Base-by-base conservation (phyloP, 2,797 vertebrate species). In the Neosilurus mollespiculum region DNA sequence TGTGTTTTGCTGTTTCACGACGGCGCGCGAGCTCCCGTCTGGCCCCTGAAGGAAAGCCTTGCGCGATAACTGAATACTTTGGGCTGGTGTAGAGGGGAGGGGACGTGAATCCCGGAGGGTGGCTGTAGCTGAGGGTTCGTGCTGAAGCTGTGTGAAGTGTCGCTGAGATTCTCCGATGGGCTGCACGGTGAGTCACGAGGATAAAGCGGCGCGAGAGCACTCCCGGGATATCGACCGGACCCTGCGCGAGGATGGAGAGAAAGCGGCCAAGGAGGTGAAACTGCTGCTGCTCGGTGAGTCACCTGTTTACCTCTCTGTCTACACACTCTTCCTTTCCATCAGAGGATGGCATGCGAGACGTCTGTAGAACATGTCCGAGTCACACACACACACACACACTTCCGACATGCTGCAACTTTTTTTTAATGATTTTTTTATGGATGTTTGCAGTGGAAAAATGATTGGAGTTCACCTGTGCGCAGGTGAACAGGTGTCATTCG, bases 221-320 rank as follows among this genome's bases (percentile, higher is more conserved):
- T 98, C 97, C 85, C 97, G 97, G 89, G 97, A 96, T 95, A 99
- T 99, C 90, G 97, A 99, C 88, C 97, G 96, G 91, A 97, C 96
- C 89, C 96, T 99, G 87, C 90, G 97, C 78, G 97, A 99, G 89
- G 98, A 99, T 88, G 97, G 97, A 75, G 97, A 99, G 92, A 99
- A 98, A 90, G 96, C 97, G 86, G 96, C 97, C 71, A 94, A 97
- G 88, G 97, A 99, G 93, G 98, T 98, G 90, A 99, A 99, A 88
- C 95, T 99, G 92, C 95, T 99, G 85, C 94, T 99, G 80, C 91
- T 99, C 79, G 98, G 98, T 99, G 92, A 93, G 93, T 71, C 20
- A 10, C 11, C 10, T 5, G 15, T 20, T 5, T 37, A 37, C 2
- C 12, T 20, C 59, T 22, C 18, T 22, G 18, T 43, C 3, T 37